Percentiles rank a stretch among this genome's conserved stretches.
Evolutionary conservation across 2,888 invertebrate species (phyloP).

Genomic region (Microplitis manilae): DNA sequence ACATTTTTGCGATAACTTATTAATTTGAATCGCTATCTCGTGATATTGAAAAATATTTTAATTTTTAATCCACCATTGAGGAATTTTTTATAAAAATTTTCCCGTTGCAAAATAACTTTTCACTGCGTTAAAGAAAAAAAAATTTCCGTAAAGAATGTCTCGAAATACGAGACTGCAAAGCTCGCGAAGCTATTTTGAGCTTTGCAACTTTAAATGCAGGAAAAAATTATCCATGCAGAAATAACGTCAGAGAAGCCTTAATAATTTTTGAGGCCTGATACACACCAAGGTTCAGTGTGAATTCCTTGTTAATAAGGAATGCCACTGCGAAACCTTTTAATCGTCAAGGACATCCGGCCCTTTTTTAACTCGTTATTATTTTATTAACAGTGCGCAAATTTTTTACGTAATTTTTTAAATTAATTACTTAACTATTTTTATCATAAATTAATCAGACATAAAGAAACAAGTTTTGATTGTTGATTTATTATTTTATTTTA

Average conservation of each 20-base stretch:
- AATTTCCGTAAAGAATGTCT: not conserved
- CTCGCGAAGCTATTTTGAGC: not conserved
- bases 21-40: not conserved
- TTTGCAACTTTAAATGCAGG: not conserved
- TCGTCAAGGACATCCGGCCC: not conserved
- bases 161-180: not conserved
- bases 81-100: not conserved
- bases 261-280: not conserved
- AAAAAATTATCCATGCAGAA: not conserved
- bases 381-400: not conserved
- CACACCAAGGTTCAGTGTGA: not conserved
- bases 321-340: not conserved
- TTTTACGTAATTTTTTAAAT: not conserved
- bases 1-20: not conserved
- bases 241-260: not conserved
- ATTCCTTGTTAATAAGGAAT: conserved; percentile 1
- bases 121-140: not conserved
- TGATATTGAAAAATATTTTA: not conserved
- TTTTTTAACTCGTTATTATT: not conserved
- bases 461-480: too few relatives aligned
- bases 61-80: not conserved
- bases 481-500: not conserved
- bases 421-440: not conserved
- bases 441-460: too few relatives aligned
- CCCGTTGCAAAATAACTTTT: not conserved